phyloP scores from a whole-genome alignment of 23 tunicate species.

The Corella eumyota region DNA sequence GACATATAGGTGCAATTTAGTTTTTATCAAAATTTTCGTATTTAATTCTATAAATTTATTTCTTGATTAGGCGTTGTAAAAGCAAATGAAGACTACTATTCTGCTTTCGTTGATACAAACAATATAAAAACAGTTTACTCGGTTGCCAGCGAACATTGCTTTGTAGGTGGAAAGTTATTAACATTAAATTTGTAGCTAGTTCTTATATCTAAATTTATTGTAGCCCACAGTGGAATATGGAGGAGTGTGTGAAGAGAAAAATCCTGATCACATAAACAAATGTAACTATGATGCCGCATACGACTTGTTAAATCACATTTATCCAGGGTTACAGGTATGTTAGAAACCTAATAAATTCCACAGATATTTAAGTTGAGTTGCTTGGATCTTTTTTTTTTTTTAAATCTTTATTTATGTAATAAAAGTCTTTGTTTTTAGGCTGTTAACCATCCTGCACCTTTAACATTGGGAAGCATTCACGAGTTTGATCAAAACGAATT shows the following conservation, averaged over 20 bases:
- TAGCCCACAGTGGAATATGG: conserved; percentile 70
- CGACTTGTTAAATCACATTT: conserved; percentile 33
- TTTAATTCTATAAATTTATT: no score
- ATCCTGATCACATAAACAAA: conserved; percentile 30
- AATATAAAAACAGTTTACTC: conserved; percentile 30
- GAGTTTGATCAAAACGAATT: conserved; percentile 71
- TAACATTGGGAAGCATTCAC: conserved; percentile 14
- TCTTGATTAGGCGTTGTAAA: conserved; percentile 31
- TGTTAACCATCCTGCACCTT: no score
- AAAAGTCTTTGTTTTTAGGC: no score
- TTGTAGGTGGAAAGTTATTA: no score
- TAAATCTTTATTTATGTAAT: no score
- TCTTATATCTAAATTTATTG: no score
- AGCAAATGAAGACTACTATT: conserved; percentile 37
- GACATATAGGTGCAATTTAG: no score
- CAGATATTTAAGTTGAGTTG: no score
- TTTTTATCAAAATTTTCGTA: no score
- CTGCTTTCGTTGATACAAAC: conserved; percentile 14
- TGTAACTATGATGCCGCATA: conserved; percentile 71
- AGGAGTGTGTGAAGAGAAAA: conserved; percentile 29
- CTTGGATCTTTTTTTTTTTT: no score
- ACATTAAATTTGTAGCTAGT: no score
- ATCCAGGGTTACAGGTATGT: conserved; percentile 33
- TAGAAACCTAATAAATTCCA: background rate
- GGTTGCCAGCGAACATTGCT: conserved; percentile 46